Base-by-base conservation (phyloP, 2,113 vertebrate genomes). In the Carassius carassius region DNA sequence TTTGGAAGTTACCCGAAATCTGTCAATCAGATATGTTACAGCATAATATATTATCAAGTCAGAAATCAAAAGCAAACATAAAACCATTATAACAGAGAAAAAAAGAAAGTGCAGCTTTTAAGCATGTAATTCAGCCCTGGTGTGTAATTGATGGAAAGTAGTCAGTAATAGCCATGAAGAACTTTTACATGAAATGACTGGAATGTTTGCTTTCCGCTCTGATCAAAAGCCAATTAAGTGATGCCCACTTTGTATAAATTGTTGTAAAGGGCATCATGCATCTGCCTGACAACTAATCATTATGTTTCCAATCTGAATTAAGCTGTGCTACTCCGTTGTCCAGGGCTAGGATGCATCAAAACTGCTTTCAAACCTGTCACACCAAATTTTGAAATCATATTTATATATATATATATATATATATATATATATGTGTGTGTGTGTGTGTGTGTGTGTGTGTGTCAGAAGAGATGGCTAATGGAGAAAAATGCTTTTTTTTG, bases 201-300 rank as follows among this genome's bases (percentile, higher is more conserved):
- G 17, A 25, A 77, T 56, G 76, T 51, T 75, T 49, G 23, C 35
- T 63, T 83, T 62, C 58, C 6, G 1, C 37, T 84, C 85, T 76
- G 76, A 88, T 88, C 84, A 86, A 76, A 86, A 82, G 87, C 84
- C 77, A 86, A 86, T 88, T 84, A 84, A 86, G 51, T 5, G 70
- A 86, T 86, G 41, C 29, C 10, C 23, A 70, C 80, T 82, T 67
- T 47, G 60, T 29, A 67, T 67, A 62, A 51, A 51, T 60, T 62
- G 81, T 70, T 70, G 21, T 85, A 88, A 86, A 86, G 84, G 81
- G 58, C 84, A 16, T 63, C 76, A 75, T 85, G 81, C 69, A 81
- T 86, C 84, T 85, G 82, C 47, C 29, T 76, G 81, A 85, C 84
- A 85, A 83, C 37, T 29, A 80, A 75, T 88, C 75, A 88, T 88